Evolutionary conservation across 2,888 invertebrate genomes (phyloP), one percentile per base, ranked within the genome.

Genomic region (Asteroscopus sphinx): DNA sequence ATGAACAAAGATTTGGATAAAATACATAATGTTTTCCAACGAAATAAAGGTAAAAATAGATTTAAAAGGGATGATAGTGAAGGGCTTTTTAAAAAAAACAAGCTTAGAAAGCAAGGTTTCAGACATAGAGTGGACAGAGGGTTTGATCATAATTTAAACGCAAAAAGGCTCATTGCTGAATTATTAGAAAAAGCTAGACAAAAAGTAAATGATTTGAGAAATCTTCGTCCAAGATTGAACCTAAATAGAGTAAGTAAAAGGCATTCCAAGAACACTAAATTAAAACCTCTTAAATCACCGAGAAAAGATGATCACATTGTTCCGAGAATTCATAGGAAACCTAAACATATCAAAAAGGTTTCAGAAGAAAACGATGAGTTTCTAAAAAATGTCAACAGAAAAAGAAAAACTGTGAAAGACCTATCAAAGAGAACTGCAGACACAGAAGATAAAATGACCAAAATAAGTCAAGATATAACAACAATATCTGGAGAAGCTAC

Each of bases 1-100:
- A 78, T 91, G 26, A 88, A 88, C 40, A 79, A 76, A 25, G 83
- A 88, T 48, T 81, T 91, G 12, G 76, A 76, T 51, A 82, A 80
- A 41, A 74, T 87, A 28, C 76, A 79, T 8, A 73, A 69, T 6
- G 35, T 80, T 4, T 83, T 85, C 26, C 68, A 75, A 61, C 67
- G 52, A 39, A 77, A 67, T 11, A 64, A 51, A 28, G 75, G 48
- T 17, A 59, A 36, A 4, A 32, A 78, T 30, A 81, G 83, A 72
- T 44, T 68, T n/a, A 86, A 82, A 68, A 76, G 90, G 2, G 76
- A 88, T 45, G 45, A 63, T n/a, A 58, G 42, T 30, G 69, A 78
- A 0, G 57, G 69, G 16, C 73, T 35, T 8, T 44, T 67, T 17
- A 52, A 47, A 46, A 68, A 63, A 30, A 71, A 41, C 2, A 81